These are phyloP conservation scores for Spilarctia lutea DNA, from an alignment of 2,888 invertebrate genomes.

Conservation along the genomic window DNA sequence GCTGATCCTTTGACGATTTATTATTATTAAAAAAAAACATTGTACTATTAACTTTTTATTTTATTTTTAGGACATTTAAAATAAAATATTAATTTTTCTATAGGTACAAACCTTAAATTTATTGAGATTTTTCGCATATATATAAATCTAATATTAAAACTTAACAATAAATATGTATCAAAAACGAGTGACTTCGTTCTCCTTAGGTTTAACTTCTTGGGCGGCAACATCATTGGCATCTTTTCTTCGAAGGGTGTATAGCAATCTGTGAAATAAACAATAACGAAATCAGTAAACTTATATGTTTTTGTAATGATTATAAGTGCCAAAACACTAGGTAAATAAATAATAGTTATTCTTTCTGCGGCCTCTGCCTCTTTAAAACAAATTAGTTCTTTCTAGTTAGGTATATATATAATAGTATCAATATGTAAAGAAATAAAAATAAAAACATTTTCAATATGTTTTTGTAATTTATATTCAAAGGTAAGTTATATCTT, in stretches of 20 bases:
- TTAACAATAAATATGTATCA: constrained; percentile 70
- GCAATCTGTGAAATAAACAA: constrained; percentile 61
- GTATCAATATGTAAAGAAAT: neutral
- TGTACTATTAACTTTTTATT: neutral
- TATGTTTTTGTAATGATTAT: too few species aligned
- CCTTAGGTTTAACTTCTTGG: constrained; percentile 64
- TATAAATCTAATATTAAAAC: constrained; percentile 60
- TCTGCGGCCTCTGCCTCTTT: too few species aligned
- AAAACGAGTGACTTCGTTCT: constrained; percentile 79
- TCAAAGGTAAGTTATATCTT: neutral
- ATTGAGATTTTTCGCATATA: constrained; percentile 79
- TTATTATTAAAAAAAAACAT: neutral
- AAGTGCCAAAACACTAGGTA: too few species aligned
- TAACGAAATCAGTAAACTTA: neutral
- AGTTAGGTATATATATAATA: too few species aligned
- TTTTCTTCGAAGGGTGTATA: constrained; percentile 67
- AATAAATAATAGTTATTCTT: too few species aligned
- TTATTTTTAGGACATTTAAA: constrained; percentile 1
- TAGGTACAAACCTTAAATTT: constrained; percentile 80
- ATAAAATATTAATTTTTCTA: constrained; percentile 54
- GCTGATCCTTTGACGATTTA: neutral
- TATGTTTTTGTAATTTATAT: neutral
- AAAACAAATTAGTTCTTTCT: too few species aligned
- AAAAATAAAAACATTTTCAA: neutral
- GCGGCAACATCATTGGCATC: constrained; percentile 54